A percentile compares a stretch with the other conserved stretches of the same genome.
Evolutionary conservation across 2,797 vertebrate genomes (phyloP).

Genomic region (Lagorchestes hirsutus): DNA sequence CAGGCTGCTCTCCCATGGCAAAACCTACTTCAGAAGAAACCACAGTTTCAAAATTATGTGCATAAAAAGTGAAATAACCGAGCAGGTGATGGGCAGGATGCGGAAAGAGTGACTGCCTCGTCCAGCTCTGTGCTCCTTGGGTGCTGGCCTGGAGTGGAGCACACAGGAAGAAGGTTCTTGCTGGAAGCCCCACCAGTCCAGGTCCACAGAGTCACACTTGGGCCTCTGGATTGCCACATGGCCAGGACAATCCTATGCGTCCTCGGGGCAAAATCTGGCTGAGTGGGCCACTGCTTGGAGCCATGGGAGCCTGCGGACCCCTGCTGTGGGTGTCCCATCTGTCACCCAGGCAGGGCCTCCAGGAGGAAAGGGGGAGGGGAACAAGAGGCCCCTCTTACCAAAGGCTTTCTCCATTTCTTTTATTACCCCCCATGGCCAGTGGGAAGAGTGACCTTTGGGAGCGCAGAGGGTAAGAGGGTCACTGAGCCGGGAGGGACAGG

Average conservation of each 20-base stretch:
- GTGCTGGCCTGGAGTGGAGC: not conserved
- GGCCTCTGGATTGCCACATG: not conserved
- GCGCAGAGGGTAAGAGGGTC: not conserved
- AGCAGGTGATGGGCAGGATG: not conserved
- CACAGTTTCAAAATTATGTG: not conserved
- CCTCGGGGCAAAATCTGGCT: constrained; percentile 7
- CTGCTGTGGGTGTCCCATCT: not conserved
- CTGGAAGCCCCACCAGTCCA: not conserved
- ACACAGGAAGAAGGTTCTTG: not conserved
- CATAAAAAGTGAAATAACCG: not conserved
- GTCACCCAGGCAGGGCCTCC: not conserved
- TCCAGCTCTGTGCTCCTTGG: not conserved
- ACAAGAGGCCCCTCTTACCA: not conserved
- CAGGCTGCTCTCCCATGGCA: not conserved
- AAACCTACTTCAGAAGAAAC: constrained; percentile 23
- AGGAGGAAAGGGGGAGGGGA: not conserved
- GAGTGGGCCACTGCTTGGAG: not conserved
- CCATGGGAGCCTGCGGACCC: not conserved
- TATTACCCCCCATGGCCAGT: not conserved
- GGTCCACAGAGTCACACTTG: not conserved
- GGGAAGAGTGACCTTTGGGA: constrained; percentile 42
- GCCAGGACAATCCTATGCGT: not conserved
- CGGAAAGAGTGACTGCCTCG: not conserved
- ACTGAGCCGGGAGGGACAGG: not conserved
- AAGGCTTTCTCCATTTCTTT: not conserved